Evolutionary conservation across 64 coral and sea anemone genomes (phyloP).

Genomic region (Orbicella faveolata): DNA sequence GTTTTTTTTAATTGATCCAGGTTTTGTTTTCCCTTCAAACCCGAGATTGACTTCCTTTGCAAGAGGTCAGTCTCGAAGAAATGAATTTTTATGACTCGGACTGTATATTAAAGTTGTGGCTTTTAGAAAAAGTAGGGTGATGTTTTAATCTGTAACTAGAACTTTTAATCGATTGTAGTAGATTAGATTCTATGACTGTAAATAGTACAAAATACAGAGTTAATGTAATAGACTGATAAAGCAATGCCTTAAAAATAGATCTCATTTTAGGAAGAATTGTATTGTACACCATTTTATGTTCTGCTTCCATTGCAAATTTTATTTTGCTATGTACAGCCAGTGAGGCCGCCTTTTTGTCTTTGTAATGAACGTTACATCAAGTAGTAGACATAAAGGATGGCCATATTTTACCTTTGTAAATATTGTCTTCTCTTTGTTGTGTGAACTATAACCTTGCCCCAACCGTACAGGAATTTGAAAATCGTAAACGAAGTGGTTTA

Average conservation of each 20-base stretch:
- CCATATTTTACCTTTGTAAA: slow-evolving; percentile 11
- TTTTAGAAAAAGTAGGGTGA: not conserved
- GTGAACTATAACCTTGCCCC: too few species aligned
- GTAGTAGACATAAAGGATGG: not conserved
- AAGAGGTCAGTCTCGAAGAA: too few species aligned
- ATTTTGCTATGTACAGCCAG: not conserved
- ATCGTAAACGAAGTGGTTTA: too few species aligned
- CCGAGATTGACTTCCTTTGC: too few species aligned
- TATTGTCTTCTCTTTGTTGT: not conserved
- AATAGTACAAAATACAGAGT: slow-evolving; percentile 1
- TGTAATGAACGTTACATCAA: not conserved
- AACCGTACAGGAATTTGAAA: too few species aligned
- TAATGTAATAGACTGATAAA: not conserved
- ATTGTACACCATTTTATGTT: not conserved
- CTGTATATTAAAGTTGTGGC: not conserved
- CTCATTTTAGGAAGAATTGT: not conserved
- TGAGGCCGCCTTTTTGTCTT: not conserved
- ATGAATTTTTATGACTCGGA: not conserved
- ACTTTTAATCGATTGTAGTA: slow-evolving; percentile 14
- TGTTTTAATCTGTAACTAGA: slow-evolving; percentile 1
- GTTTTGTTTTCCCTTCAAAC: too few species aligned
- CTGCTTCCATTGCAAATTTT: slow-evolving; percentile 7
- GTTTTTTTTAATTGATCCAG: too few species aligned
- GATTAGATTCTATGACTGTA: slow-evolving; percentile 7
- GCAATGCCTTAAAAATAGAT: not conserved